Evolutionary conservation across 2,888 invertebrate species (phyloP).

Genomic region (Trichogramma dendrolimi): DNA sequence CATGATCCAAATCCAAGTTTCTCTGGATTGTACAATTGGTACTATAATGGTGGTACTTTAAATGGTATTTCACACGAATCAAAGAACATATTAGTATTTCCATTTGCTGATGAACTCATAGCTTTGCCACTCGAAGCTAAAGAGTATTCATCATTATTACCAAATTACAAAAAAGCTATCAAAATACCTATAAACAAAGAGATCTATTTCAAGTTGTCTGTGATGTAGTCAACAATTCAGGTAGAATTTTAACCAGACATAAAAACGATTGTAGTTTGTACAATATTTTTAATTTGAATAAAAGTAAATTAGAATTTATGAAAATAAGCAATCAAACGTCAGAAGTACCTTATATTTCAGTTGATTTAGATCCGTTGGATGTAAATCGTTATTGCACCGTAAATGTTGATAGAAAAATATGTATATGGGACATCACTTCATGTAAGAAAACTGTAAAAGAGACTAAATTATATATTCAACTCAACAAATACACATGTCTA

Average conservation of each 20-base stretch:
- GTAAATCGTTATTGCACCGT: constrained; percentile 39
- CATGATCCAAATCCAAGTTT: constrained; percentile 48
- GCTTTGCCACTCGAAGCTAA: constrained; percentile 35
- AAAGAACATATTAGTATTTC: constrained; percentile 42
- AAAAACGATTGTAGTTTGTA: constrained; percentile 22
- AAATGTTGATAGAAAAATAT: constrained; percentile 35
- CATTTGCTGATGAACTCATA: constrained; percentile 44
- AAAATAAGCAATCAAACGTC: constrained; percentile 36
- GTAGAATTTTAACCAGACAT: constrained; percentile 20
- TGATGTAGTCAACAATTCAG: constrained; percentile 15
- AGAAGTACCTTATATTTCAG: constrained; percentile 40
- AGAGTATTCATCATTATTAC: constrained; percentile 39
- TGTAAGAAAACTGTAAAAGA: constrained; percentile 19
- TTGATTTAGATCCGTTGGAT: constrained; percentile 40
- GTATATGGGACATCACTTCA: constrained; percentile 38
- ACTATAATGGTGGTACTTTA: constrained; percentile 46
- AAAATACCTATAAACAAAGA: constrained; percentile 36
- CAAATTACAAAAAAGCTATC: constrained; percentile 37
- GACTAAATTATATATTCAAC: too few species aligned
- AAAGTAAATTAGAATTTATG: constrained; percentile 33
- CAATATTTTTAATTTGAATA: constrained; percentile 18
- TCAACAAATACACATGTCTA: constrained; percentile 23
- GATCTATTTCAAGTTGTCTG: constrained; percentile 36
- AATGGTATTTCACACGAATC: constrained; percentile 32
- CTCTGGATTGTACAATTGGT: constrained; percentile 47